Evolutionary conservation across 2,113 vertebrate genomes (phyloP), one percentile per base, ranked within the genome.

Genomic region (Pachycephala philippinensis): DNA sequence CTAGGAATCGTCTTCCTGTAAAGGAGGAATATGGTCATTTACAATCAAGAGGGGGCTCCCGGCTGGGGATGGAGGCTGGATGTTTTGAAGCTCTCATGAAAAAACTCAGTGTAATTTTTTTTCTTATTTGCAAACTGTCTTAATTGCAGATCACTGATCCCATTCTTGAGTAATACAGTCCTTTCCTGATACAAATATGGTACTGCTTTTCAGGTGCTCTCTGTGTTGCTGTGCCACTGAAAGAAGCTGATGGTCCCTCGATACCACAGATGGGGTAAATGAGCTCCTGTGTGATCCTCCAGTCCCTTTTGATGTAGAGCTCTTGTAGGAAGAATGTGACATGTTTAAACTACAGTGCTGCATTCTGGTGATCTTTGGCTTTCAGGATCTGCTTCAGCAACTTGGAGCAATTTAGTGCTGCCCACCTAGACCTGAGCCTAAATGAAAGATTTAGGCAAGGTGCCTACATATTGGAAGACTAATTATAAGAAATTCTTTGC

Each of bases 41-140:
- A 6, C 6, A 6, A 20, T 54, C 12, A 14, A 40, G 61, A 56
- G 2, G 1, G 5, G 11, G 2, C 13, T 47, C 18, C 10, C 35
- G 66, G 40, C 47, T 57, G 23, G 19, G 21, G 15, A 13, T 10
- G 11, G 44, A 82, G 30, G 8, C 20, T 50, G 35, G 8, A 9
- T 35, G 4, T 79, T 83, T 42, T 64, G 53, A 64, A 20, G 7
- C 3, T 79, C 1, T 59, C 8, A 2, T 5, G 27, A 47, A 37
- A 44, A 53, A n/a, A n/a, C n/a, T n/a, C n/a, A n/a, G n/a, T n/a
- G n/a, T n/a, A n/a, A n/a, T n/a, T 15, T 37, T 26, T 64, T 44
- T 50, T 4, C 44, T 27, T 19, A 15, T 60, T 87, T 60, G 10
- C 18, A 23, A 80, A 57, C 0, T 2, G 15, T 9, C 26, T 17